A percentile compares a stretch with the other conserved stretches of the same genome.
phyloP scores from a whole-genome alignment of 2,888 invertebrate genomes.

The Drosophila helvetica region DNA sequence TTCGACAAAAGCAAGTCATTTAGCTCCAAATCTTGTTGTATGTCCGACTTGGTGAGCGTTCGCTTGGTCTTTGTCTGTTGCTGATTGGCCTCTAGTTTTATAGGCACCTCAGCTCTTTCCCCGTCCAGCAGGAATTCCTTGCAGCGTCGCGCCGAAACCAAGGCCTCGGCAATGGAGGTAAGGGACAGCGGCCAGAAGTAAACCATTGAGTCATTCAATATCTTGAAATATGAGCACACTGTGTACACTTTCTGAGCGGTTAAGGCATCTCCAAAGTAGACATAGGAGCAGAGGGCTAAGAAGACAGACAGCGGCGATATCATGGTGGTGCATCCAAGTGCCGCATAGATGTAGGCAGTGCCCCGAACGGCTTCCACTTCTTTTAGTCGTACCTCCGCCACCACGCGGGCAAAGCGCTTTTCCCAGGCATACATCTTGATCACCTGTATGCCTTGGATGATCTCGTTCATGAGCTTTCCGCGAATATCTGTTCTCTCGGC shows the following conservation, averaged over 20 bases:
- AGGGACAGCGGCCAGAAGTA: constrained; percentile 92
- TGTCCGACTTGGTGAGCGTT: constrained; percentile 43
- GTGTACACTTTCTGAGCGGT: constrained; percentile 92
- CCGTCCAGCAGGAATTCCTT: constrained; percentile 86
- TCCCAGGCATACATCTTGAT: constrained; percentile 97
- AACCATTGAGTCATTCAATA: constrained; percentile 90
- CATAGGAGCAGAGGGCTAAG: constrained; percentile 89
- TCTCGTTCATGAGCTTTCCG: constrained; percentile 94
- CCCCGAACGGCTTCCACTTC: constrained; percentile 89
- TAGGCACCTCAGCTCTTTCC: constrained; percentile 66
- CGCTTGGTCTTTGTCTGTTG: constrained; percentile 77
- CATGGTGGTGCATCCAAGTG: constrained; percentile 89
- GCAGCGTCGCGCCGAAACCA: constrained; percentile 89
- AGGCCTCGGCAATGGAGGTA: constrained; percentile 90
- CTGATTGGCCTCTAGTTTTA: constrained; percentile 78
- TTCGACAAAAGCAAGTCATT: constrained; percentile 54
- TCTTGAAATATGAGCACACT: constrained; percentile 91
- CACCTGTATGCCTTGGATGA: constrained; percentile 92
- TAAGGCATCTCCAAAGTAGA: constrained; percentile 87
- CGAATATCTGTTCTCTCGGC: constrained; percentile 93
- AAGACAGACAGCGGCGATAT: constrained; percentile 92
- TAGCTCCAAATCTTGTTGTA: constrained; percentile 48
- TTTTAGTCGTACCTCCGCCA: constrained; percentile 89
- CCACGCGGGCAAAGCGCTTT: constrained; percentile 89
- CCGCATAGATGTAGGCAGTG: constrained; percentile 88